Evolutionary conservation across 2,888 invertebrate species (phyloP), one percentile per base, ranked within the genome.

Genomic region (Volucella inanis): DNA sequence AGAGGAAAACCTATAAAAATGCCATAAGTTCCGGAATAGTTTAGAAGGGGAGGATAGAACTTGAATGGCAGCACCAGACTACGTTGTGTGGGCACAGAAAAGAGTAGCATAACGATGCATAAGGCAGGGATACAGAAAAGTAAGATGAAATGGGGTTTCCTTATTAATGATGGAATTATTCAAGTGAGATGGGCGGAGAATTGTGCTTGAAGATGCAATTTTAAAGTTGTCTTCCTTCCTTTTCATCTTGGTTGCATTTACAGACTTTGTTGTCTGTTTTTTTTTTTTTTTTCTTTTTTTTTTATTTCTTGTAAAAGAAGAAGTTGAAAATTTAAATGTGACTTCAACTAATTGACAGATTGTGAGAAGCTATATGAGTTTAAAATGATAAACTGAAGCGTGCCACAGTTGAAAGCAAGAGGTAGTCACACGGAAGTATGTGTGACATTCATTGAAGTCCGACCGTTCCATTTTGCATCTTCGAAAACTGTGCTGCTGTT

Each of bases 151-250:
- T 80, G 67, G 71, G 80, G 76, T 80, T 85, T 85, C 80, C 84
- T 80, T 80, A 85, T 85, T 85, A 85, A 85, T 85, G 84, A 62
- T 76, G 50, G 71, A 85, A 80, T 80, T 85, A 85, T 85, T 85
- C 80, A 80, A 80, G 80, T 55, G 84, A 55, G 71, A 76, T 43
- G 65, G 77, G 45, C 38, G 50, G 52, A 45, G 39, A 41, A 45
- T 71, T 59, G 38, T 15, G 54, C 54, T 65, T 70, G 12, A 67
- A 68, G 50, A 75, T 80, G 75, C 70, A 84, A 65, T 84, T 71
- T 79, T 65, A 65, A 70, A 75, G 65, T 74, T 72, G 14, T 43
- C 14, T 43, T 54, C 54, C 12, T 14, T 31, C 10, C n/a, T 50
- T 49, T 31, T 31, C 38, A 38, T 2, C 10, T 49, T 57, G 43